A percentile compares a stretch with the other conserved stretches of the same genome.
These are phyloP conservation scores for Anas acuta DNA, from an alignment of 2,797 vertebrate genomes.

Conservation along the genomic window DNA sequence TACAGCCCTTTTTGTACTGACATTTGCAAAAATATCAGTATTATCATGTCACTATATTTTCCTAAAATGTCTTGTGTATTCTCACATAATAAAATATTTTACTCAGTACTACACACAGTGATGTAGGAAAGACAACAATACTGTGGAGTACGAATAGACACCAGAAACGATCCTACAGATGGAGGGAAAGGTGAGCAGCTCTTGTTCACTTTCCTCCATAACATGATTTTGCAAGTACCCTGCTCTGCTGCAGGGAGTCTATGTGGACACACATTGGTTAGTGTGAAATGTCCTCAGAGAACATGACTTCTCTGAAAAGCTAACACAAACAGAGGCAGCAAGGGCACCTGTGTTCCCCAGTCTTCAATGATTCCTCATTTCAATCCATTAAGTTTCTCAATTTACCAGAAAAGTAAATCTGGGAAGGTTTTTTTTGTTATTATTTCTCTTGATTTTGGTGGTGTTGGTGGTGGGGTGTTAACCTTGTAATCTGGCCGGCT, in stretches of 20 bases:
- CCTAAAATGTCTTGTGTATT: neutral
- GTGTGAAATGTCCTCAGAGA: neutral
- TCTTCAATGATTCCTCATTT: neutral
- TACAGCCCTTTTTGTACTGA: neutral
- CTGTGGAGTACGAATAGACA: neutral
- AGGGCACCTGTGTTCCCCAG: neutral
- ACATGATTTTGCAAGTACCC: neutral
- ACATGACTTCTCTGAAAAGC: neutral
- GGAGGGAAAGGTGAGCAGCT: neutral
- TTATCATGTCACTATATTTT: neutral
- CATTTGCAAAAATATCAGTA: neutral
- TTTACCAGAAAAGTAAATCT: neutral
- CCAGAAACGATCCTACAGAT: neutral
- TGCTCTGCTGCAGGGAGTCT: neutral
- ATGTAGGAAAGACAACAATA: neutral
- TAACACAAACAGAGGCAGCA: neutral
- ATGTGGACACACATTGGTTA: fast-evolving
- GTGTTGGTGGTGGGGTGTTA: neutral
- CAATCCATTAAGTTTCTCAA: neutral
- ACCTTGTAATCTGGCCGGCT: neutral
- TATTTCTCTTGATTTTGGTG: neutral
- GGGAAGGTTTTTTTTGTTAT: neutral
- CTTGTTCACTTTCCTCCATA: neutral
- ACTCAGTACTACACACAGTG: neutral
- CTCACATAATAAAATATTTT: neutral